A percentile compares a stretch with the other conserved stretches of the same genome.
phyloP scores from a whole-genome alignment of 2,797 vertebrate species.

The Morus bassanus region DNA sequence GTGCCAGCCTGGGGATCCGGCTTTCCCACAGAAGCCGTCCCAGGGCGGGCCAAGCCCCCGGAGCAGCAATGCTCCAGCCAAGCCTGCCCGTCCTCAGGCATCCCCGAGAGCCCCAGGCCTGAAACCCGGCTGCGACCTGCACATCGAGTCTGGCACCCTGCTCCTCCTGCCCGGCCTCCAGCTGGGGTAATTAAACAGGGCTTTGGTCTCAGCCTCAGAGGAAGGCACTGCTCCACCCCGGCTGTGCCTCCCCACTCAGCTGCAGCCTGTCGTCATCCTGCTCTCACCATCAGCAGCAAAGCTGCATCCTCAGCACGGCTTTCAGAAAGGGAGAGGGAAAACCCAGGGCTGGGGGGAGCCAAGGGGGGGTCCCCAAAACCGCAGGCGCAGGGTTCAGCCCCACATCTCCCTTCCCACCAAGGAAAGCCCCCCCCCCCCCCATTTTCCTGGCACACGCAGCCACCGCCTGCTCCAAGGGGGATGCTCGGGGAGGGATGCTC shows the following conservation, averaged over 20 bases:
- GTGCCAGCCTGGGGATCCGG: not conserved
- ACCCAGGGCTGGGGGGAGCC: not conserved
- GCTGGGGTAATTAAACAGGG: not conserved
- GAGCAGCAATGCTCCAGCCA: not conserved
- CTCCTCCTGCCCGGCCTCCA: not conserved
- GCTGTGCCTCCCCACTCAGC: not conserved
- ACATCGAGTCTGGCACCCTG: not conserved
- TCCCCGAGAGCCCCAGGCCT: not conserved
- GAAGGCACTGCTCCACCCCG: slow-evolving; percentile 7
- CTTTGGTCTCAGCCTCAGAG: not conserved
- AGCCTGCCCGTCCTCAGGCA: not conserved
- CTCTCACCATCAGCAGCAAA: slow-evolving; percentile 26
- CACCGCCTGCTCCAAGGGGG: not conserved
- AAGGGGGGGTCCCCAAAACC: not conserved
- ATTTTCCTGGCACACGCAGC: not conserved
- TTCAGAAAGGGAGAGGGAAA: not conserved
- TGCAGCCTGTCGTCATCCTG: slow-evolving; percentile 43
- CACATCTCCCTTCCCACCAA: not conserved
- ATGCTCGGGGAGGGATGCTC: slow-evolving; percentile 42
- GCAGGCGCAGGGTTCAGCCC: not conserved
- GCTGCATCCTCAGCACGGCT: slow-evolving; percentile 34
- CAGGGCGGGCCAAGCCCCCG: not conserved
- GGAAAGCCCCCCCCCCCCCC: not conserved
- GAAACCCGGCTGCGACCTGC: not conserved
- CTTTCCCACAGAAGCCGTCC: not conserved